Base-by-base conservation (phyloP, 2,888 invertebrate genomes). In the Sinodicranocentrus sp. region DNA sequence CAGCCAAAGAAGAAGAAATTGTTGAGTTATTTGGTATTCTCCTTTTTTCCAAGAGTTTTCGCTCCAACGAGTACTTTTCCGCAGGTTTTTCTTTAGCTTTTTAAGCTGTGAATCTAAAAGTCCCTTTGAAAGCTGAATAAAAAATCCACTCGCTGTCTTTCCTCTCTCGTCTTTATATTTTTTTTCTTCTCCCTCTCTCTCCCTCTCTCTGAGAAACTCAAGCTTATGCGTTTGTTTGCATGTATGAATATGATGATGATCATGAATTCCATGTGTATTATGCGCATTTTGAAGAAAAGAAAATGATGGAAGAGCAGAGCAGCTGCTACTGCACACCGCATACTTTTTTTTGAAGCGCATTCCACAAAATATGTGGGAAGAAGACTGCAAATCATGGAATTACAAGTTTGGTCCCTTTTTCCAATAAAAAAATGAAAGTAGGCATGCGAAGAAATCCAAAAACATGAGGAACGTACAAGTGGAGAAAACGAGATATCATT, bases 401-500 rank as follows among this genome's bases (percentile, higher is more conserved):
- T 33, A 33, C 33, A 33, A 33, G 33, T 33, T 3, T n/a, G n/a
- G n/a, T n/a, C n/a, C n/a, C n/a, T n/a, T n/a, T n/a, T n/a, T n/a
- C n/a, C n/a, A n/a, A n/a, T 44, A 2, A 44, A 44, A n/a, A 44
- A n/a, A 44, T 44, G 52, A 25, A 59, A 59, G 10, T 33, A 33
- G 10, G 33, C 33, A 33, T 48, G n/a, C n/a, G n/a, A 48, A 48
- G 63, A 67, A 67, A 67, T 43, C 67, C 25, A 21, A 44, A 43
- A 44, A 48, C 23, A 57, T 54, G 17, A 57, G 15, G 44, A 73
- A 73, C 17, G 25, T 63, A 43, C 39, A 59, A 54, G 75, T 28
- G 48, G 78, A 48, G 61, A 39, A 78, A 78, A 70, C 44, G 61
- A 78, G 61, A 78, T 72, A 63, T 79, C 79, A 63, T 79, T 79